Conservation (phyloP, 1,140 invertebrate genomes). For the Saccostrea echinata region DNA sequence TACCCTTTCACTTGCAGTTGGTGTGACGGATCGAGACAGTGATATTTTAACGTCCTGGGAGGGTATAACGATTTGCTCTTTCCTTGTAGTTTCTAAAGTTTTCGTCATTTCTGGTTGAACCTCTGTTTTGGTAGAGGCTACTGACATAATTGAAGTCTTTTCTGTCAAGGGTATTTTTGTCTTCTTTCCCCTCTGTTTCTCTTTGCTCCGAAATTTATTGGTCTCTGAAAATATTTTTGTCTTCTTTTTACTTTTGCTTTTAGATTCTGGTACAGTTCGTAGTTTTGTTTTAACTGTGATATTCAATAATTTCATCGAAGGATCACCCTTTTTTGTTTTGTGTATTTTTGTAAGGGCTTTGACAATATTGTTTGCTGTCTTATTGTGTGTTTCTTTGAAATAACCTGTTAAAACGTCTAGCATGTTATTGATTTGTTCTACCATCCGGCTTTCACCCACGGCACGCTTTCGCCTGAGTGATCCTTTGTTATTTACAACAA, state of each 20-base stretch:
- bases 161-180: neutral
- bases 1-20: neutral
- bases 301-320: neutral
- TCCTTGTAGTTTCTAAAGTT: neutral
- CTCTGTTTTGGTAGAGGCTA: neutral
- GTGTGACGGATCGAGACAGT: neutral
- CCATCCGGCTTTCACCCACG: neutral
- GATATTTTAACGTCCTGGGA: neutral
- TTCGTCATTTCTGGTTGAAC: neutral
- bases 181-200: neutral
- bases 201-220: neutral
- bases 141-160: neutral
- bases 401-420: constrained; percentile 2
- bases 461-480: neutral
- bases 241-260: neutral
- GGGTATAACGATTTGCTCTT: neutral
- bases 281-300: constrained; percentile 20
- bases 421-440: constrained; percentile 15
- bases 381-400: constrained; percentile 20
- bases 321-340: neutral
- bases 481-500: neutral
- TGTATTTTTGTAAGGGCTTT: constrained; percentile 8
- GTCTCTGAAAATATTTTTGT: neutral
- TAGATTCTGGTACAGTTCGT: neutral
- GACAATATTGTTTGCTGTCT: constrained; percentile 14